Conservation (phyloP, 2,797 vertebrate species). For the Zenarchopterus dispar region DNA sequence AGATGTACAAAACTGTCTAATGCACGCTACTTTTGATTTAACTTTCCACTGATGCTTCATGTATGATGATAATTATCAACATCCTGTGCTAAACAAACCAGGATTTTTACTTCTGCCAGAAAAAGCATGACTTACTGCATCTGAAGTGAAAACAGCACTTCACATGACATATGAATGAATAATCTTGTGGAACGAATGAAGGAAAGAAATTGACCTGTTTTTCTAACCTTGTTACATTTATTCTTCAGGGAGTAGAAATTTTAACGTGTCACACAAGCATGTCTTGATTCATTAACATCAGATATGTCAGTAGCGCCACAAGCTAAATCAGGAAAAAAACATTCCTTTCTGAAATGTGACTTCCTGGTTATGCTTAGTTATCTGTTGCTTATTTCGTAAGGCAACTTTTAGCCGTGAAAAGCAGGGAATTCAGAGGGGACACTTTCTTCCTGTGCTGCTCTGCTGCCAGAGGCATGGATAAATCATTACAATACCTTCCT, state of each 20-base stretch:
- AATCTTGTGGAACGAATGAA: constrained; percentile 7
- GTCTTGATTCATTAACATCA: constrained; percentile 37
- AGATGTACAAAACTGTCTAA: constrained; percentile 38
- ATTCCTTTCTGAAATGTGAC: constrained; percentile 16
- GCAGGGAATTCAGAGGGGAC: constrained; percentile 8
- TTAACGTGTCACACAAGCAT: constrained; percentile 4
- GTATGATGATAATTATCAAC: constrained; percentile 28
- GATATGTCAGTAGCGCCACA: constrained; percentile 20
- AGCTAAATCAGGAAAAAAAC: constrained; percentile 1
- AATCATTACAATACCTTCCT: constrained; percentile 53
- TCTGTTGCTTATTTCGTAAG: constrained; percentile 36
- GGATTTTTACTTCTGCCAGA: constrained; percentile 21
- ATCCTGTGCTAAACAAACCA: constrained; percentile 5
- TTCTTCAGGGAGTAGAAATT: not conserved
- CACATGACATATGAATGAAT: constrained; percentile 39
- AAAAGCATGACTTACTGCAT: constrained; percentile 10
- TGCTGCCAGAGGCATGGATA: constrained; percentile 9
- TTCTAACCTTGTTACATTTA: not conserved
- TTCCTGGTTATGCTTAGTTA: constrained; percentile 19
- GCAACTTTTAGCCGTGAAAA: constrained; percentile 45
- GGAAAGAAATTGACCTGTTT: not conserved
- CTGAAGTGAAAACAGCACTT: constrained; percentile 22
- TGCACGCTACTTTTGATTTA: constrained; percentile 33
- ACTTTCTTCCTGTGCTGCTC: too few species aligned
- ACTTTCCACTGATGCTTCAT: constrained; percentile 37